Evolutionary conservation across 35 echinoderm and acorn worm genomes (phyloP).

Genomic region (Chiridota heheva): DNA sequence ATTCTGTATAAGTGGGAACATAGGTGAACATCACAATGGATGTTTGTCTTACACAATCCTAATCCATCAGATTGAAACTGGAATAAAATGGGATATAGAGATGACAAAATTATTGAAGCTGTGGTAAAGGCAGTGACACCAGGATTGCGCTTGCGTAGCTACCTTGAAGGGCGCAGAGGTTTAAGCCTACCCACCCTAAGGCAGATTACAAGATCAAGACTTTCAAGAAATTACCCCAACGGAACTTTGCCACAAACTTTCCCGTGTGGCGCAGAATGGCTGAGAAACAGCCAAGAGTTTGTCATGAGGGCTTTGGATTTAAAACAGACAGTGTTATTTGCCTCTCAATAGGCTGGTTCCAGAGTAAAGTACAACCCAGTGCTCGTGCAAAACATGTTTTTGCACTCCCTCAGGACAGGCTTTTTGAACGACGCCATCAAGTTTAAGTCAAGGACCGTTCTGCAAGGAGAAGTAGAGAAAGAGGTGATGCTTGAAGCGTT

Average conservation of each 20-base stretch:
- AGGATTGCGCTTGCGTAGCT: not conserved
- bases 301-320: not conserved
- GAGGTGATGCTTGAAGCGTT: too few species aligned
- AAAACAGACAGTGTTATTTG: not conserved
- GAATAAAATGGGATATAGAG: not conserved
- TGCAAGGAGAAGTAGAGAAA: too few species aligned
- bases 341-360: not conserved
- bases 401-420: too few species aligned
- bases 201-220: not conserved
- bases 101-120: not conserved
- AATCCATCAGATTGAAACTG: constrained; percentile 13
- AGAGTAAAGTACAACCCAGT: not conserved
- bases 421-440: not conserved
- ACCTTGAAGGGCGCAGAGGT: not conserved
- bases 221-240: not conserved
- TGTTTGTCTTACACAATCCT: not conserved
- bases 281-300: not conserved
- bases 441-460: too few species aligned
- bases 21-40: not conserved
- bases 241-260: not conserved
- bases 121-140: not conserved
- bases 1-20: not conserved
- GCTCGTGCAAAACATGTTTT: not conserved
- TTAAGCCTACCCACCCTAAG: not conserved
- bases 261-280: not conserved